Evolutionary conservation across 2,113 vertebrate species (phyloP).

Genomic region (Grammomys dolichurus): DNA sequence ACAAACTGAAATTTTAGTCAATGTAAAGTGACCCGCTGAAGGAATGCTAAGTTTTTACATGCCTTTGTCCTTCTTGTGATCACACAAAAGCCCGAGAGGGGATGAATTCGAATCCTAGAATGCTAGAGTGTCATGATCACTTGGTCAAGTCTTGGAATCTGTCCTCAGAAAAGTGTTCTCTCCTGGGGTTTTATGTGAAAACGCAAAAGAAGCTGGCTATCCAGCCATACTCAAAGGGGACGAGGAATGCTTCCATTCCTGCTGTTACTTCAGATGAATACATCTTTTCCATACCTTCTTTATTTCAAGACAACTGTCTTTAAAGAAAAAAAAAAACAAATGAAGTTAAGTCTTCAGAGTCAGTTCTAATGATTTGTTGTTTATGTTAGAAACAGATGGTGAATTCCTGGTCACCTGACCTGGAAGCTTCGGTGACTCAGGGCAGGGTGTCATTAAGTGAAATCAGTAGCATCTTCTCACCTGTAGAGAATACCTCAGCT

Average conservation of each 20-base stretch:
- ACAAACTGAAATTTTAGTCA: conserved; percentile 35
- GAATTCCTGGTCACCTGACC: background rate
- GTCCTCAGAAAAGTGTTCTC: background rate
- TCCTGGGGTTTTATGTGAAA: background rate
- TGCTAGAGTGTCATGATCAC: background rate
- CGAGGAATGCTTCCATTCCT: background rate
- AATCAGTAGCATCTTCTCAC: background rate
- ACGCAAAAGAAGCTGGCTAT: background rate
- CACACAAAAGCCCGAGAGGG: conserved; percentile 1
- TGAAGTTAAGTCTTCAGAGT: conserved; percentile 1
- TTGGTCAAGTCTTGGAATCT: background rate
- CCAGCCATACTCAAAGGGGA: background rate
- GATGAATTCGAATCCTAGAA: background rate
- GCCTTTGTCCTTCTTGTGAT: background rate
- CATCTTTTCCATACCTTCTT: background rate
- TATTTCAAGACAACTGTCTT: conserved; percentile 30
- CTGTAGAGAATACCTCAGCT: background rate
- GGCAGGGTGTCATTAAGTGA: background rate
- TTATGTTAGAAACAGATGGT: background rate
- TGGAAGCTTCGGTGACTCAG: background rate
- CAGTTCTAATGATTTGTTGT: conserved; percentile 1
- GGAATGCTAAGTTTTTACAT: background rate
- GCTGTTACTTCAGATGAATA: background rate
- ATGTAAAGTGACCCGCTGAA: background rate
- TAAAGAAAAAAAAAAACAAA: background rate